phyloP scores from a whole-genome alignment of 2,113 vertebrate genomes.

The Psittacula cyanocephala region DNA sequence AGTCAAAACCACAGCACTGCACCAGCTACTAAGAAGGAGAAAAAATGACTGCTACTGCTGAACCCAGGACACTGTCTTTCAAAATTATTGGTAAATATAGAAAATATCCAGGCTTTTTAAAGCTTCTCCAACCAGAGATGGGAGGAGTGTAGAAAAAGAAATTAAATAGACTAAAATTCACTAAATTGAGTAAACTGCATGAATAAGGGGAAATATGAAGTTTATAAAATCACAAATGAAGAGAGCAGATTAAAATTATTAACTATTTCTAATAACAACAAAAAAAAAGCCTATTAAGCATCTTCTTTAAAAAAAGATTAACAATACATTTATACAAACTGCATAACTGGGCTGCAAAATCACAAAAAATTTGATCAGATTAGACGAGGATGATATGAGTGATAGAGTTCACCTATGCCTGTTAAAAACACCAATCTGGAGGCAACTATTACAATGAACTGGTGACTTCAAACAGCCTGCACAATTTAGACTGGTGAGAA shows the following conservation, averaged over 20 bases:
- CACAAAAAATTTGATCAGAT: not conserved
- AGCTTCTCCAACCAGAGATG: not conserved
- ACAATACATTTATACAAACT: not conserved
- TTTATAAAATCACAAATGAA: not conserved
- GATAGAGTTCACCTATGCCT: not conserved
- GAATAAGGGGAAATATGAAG: not conserved
- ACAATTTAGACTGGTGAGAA: not conserved
- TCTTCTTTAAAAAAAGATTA: not conserved
- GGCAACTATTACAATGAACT: not conserved
- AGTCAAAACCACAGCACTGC: no score
- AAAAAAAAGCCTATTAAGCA: not conserved
- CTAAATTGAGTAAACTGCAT: not conserved
- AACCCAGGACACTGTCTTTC: not conserved
- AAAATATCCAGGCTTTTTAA: not conserved
- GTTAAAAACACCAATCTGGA: not conserved
- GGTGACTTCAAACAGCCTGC: not conserved
- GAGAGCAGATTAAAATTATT: not conserved
- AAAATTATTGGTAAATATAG: not conserved
- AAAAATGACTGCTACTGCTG: no score
- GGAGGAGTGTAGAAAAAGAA: not conserved
- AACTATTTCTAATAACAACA: not conserved
- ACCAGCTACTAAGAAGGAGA: no score
- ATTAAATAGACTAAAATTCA: not conserved
- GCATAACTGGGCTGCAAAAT: not conserved
- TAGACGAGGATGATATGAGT: not conserved